Evolutionary conservation across 2,888 invertebrate species (phyloP).

Genomic region (Pristionchus exspectatus): DNA sequence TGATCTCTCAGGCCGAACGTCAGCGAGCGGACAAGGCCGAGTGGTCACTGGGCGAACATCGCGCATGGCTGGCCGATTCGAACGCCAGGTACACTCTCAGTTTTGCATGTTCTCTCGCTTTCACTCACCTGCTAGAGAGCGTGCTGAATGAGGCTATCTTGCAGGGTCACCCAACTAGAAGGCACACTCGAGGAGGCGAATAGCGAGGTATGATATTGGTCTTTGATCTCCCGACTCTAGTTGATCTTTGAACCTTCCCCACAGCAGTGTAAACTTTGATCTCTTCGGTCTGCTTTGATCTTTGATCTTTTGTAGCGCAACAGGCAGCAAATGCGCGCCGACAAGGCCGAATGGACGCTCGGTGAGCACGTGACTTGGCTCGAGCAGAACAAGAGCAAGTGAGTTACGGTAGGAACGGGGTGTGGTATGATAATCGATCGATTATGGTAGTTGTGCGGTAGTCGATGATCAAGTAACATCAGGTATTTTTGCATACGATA

Average conservation of each 20-base stretch:
- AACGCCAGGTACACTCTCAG: background rate
- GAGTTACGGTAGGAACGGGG: background rate
- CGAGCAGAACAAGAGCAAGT: background rate
- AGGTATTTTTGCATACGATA: too few relatives aligned
- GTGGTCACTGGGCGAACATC: conserved; percentile 45
- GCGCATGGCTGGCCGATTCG: conserved; percentile 20
- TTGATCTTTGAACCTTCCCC: background rate
- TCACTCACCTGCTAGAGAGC: background rate
- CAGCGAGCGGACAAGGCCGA: conserved; percentile 47
- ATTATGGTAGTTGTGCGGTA: background rate
- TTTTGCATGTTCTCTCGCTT: background rate
- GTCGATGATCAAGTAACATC: too few relatives aligned
- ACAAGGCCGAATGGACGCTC: conserved; percentile 49
- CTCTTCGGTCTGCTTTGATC: too few relatives aligned
- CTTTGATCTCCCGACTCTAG: too few relatives aligned
- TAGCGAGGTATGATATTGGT: background rate
- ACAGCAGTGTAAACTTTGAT: too few relatives aligned
- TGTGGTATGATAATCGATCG: too few relatives aligned
- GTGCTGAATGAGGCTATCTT: background rate
- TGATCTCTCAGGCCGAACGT: conserved; percentile 10
- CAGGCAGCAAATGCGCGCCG: background rate
- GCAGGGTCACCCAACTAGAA: background rate
- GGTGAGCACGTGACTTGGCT: conserved; percentile 40
- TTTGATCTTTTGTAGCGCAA: conserved; percentile 6
- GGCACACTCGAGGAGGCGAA: background rate